Conservation (phyloP, 2,888 invertebrate species). For the Eupeodes luniger region DNA sequence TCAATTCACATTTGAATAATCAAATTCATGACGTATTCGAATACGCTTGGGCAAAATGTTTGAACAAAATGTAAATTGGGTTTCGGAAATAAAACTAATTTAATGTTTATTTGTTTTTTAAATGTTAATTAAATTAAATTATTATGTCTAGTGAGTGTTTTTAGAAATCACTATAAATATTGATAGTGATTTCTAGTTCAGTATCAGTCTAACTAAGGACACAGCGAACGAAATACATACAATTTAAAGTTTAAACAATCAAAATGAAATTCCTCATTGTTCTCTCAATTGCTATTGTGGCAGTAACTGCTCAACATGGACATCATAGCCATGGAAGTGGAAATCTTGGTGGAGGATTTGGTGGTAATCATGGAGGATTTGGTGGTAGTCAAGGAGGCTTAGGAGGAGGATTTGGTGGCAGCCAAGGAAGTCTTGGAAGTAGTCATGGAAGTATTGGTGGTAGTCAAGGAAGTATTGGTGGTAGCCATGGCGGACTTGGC, state of each 20-base stretch:
- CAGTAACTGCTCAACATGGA: constrained; percentile 77
- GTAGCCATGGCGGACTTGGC: too few species aligned
- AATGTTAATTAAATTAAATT: not conserved
- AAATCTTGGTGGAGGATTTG: not conserved
- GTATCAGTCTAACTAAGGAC: constrained; percentile 41
- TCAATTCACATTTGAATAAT: too few species aligned
- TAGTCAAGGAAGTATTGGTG: not conserved
- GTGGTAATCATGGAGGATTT: not conserved
- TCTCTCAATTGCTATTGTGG: constrained; percentile 79
- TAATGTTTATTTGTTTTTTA: not conserved
- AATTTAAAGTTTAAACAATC: constrained; percentile 43
- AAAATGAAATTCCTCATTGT: constrained; percentile 80
- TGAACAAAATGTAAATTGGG: too few species aligned
- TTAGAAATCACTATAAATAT: constrained; percentile 10
- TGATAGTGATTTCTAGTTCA: not conserved
- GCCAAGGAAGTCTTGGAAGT: not conserved
- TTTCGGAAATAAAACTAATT: too few species aligned
- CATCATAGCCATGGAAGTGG: not conserved
- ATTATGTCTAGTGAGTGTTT: not conserved
- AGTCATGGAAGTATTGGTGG: not conserved
- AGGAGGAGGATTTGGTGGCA: not conserved
- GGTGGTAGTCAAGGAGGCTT: not conserved
- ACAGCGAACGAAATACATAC: constrained; percentile 15
- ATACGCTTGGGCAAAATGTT: too few species aligned
- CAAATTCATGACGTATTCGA: too few species aligned